Percentiles rank a stretch among this genome's conserved stretches.
phyloP scores from a whole-genome alignment of 2,113 vertebrate genomes.

The Crotophaga sulcirostris region DNA sequence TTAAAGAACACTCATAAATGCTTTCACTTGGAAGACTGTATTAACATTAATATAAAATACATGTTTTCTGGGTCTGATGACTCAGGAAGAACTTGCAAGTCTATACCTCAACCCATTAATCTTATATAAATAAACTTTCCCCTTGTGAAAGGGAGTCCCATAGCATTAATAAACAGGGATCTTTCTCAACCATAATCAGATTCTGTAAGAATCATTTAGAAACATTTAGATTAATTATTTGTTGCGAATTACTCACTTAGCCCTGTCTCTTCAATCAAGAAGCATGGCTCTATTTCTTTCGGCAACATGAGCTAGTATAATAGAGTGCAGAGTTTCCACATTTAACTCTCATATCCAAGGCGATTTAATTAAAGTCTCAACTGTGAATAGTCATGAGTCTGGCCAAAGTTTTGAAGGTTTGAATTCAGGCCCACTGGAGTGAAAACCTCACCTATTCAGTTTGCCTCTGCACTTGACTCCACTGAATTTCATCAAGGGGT shows the following conservation, averaged over 20 bases:
- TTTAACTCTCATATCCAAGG: constrained; percentile 38
- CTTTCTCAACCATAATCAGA: constrained; percentile 58
- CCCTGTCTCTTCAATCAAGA: constrained; percentile 45
- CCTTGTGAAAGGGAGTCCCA: constrained; percentile 54
- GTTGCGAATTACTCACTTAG: constrained; percentile 50
- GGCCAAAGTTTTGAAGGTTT: constrained; percentile 20
- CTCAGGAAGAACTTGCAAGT: constrained; percentile 56
- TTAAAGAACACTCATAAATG: constrained; percentile 42
- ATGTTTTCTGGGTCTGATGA: constrained; percentile 61
- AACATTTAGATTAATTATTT: constrained; percentile 64
- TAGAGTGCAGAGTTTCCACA: constrained; percentile 15
- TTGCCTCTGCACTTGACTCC: background rate
- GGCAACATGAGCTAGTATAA: constrained; percentile 22
- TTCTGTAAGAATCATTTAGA: constrained; percentile 54
- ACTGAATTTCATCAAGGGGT: background rate
- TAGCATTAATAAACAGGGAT: constrained; percentile 38
- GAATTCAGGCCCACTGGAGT: background rate
- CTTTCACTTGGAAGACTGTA: constrained; percentile 37
- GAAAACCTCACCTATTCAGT: background rate
- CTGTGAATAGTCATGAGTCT: background rate
- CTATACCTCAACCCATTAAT: constrained; percentile 50
- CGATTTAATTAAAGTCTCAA: constrained; percentile 57
- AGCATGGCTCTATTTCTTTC: constrained; percentile 18
- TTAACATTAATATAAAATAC: constrained; percentile 54
- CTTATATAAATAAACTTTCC: constrained; percentile 62